Percentiles rank a stretch among this genome's conserved stretches.
These are phyloP conservation scores for Phalera bucephala DNA, from an alignment of 2,888 invertebrate species.

Conservation along the genomic window DNA sequence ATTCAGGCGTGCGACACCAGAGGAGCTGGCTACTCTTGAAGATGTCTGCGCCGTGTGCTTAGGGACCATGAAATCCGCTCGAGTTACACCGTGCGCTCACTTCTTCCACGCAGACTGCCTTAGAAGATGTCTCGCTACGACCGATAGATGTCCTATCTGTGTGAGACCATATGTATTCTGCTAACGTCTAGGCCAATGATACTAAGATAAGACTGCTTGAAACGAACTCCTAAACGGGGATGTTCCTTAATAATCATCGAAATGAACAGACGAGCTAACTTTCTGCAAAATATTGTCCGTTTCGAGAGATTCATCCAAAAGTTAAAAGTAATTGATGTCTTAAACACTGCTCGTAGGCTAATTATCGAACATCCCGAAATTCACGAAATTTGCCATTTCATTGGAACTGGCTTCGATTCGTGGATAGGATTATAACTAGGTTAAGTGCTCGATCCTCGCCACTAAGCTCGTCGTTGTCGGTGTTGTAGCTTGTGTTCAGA, in stretches of 20 bases:
- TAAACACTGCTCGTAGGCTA: no score
- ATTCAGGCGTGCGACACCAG: slow-evolving; percentile 85
- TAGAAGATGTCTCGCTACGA: slow-evolving; percentile 87
- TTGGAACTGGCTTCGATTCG: slow-evolving; percentile 28
- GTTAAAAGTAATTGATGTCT: no score
- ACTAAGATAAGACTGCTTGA: slow-evolving; percentile 58
- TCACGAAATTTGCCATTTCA: slow-evolving; percentile 27
- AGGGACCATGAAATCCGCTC: slow-evolving; percentile 86
- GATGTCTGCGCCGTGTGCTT: slow-evolving; percentile 92
- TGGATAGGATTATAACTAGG: slow-evolving; percentile 14
- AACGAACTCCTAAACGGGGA: slow-evolving; percentile 20
- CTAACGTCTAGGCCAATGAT: slow-evolving; percentile 43
- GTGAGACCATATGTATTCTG: slow-evolving; percentile 85
- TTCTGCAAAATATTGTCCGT: no score
- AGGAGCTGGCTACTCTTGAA: slow-evolving; percentile 87
- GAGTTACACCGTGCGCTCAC: slow-evolving; percentile 91
- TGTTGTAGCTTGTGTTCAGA: background rate
- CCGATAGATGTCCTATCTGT: slow-evolving; percentile 89
- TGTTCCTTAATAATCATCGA: no score
- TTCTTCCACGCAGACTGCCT: slow-evolving; percentile 91
- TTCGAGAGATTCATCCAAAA: no score
- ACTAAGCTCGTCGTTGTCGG: background rate
- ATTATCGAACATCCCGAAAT: no score
- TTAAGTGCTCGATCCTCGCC: background rate
- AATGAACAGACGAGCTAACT: no score